Evolutionary conservation across 2,113 vertebrate genomes (phyloP).

Genomic region (Sterna hirundo): DNA sequence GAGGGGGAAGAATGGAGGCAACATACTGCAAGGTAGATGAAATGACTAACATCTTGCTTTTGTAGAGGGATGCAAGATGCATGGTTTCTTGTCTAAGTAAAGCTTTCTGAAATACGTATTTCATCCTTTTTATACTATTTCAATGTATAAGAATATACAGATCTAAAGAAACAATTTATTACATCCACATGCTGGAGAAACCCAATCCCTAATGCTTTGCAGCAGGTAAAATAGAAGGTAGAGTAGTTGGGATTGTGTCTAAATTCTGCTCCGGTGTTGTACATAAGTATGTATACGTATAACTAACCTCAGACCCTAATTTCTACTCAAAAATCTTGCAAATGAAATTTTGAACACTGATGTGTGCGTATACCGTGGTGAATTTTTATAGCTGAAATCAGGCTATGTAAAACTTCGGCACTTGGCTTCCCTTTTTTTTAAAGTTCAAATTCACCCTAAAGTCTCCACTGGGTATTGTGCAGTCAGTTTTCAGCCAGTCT

Average conservation of each 20-base stretch:
- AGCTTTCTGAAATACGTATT: not conserved
- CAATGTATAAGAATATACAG: not conserved
- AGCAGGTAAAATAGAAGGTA: not conserved
- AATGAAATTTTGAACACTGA: not conserved
- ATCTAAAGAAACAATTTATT: not conserved
- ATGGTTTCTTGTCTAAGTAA: not conserved
- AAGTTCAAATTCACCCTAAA: not conserved
- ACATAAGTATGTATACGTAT: fast-evolving
- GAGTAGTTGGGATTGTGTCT: not conserved
- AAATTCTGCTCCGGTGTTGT: not conserved
- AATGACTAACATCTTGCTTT: not conserved
- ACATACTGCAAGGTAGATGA: not conserved
- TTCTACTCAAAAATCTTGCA: not conserved
- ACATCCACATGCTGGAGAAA: not conserved
- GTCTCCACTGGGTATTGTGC: not conserved
- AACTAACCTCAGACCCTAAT: not conserved
- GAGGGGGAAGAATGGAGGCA: not conserved
- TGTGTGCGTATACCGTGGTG: fast-evolving
- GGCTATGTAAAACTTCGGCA: not conserved
- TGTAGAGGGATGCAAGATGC: not conserved
- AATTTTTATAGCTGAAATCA: not conserved
- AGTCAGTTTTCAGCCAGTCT: conserved; percentile 1
- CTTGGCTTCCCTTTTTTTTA: not conserved
- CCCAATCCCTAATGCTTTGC: not conserved
- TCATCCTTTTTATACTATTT: not conserved